Evolutionary conservation across 2,113 vertebrate species (phyloP).

Genomic region (Enhydra lutris): DNA sequence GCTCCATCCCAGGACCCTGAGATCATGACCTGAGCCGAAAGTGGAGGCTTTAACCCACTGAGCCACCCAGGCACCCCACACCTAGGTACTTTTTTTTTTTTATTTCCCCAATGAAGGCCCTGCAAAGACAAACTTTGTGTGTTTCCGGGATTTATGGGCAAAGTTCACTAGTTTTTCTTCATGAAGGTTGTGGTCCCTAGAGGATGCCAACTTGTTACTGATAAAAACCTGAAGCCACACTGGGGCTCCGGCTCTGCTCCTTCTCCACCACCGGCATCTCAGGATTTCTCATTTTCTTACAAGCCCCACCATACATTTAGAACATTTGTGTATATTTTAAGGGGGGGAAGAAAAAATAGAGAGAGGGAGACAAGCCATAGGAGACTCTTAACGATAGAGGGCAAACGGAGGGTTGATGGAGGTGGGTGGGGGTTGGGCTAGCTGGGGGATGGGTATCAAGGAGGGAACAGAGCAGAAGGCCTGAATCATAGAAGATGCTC

Average conservation of each 20-base stretch:
- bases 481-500: neutral
- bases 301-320: neutral
- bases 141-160: neutral
- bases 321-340: neutral
- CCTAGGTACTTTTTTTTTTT: neutral
- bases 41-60: no score
- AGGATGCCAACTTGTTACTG: neutral
- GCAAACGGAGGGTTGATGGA: neutral
- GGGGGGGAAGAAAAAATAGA: neutral
- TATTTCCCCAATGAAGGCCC: neutral
- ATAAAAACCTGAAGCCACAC: neutral
- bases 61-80: neutral
- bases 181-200: neutral
- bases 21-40: no score
- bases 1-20: no score
- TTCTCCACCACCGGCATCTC: neutral
- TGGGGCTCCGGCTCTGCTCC: neutral
- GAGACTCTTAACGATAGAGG: neutral
- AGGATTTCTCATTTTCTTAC: neutral
- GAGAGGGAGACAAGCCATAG: neutral
- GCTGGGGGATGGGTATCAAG: neutral
- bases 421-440: neutral
- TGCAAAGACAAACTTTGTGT: neutral
- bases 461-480: neutral
- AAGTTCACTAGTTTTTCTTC: neutral